Conservation (phyloP, 2,888 invertebrate species). For the Chrysomela aeneicollis region DNA sequence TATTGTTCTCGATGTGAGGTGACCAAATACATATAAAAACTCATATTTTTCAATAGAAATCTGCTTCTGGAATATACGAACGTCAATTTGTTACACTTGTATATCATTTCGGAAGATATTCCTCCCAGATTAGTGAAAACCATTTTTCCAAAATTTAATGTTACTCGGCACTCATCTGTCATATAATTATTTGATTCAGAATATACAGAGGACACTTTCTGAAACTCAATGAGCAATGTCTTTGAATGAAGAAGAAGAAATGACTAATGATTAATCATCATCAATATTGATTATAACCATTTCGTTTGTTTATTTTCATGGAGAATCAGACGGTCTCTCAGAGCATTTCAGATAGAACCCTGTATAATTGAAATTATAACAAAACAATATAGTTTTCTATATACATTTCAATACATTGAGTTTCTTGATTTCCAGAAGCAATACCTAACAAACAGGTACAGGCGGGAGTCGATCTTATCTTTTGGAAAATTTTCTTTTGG, state of each 20-base stretch:
- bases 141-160: no score
- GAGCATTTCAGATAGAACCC: neutral
- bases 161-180: neutral
- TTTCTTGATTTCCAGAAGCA: neutral
- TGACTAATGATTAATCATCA: no score
- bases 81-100: no score
- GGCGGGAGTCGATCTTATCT: slow-evolving; percentile 40
- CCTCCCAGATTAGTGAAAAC: no score
- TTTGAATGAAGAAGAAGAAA: neutral
- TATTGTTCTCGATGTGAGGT: no score
- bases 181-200: neutral
- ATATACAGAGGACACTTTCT: neutral
- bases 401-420: slow-evolving; percentile 7
- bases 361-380: neutral
- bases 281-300: no score
- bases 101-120: no score
- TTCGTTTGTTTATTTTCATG: neutral
- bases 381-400: neutral
- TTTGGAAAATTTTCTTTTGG: slow-evolving; percentile 42
- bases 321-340: neutral
- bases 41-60: no score
- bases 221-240: neutral
- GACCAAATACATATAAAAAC: no score
- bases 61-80: no score
- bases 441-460: slow-evolving; percentile 33